A percentile compares a stretch with the other conserved stretches of the same genome.
These are phyloP conservation scores for Cyclina sinensis DNA, from an alignment of 1,140 invertebrate species.

Conservation along the genomic window DNA sequence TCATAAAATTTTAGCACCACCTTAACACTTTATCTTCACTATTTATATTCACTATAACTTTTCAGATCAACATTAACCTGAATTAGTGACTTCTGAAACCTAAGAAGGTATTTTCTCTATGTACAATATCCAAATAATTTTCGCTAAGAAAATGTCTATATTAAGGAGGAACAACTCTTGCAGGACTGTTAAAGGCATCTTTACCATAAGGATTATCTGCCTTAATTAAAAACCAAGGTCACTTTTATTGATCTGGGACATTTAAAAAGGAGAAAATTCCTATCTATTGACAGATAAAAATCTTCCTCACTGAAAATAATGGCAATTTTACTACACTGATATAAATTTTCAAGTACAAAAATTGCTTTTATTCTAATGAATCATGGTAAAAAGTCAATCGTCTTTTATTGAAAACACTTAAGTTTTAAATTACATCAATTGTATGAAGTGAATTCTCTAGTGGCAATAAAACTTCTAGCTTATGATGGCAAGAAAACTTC, in stretches of 20 bases:
- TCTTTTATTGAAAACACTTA: not conserved
- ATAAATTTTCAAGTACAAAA: not conserved
- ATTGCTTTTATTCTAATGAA: not conserved
- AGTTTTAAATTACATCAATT: not conserved
- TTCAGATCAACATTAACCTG: too few species aligned
- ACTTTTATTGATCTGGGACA: not conserved
- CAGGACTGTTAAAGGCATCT: not conserved
- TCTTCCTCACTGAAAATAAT: not conserved
- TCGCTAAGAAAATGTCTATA: too few species aligned
- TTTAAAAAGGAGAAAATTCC: not conserved
- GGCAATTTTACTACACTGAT: not conserved
- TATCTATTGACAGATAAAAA: not conserved
- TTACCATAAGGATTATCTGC: not conserved
- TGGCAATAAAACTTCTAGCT: not conserved
- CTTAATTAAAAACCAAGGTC: not conserved
- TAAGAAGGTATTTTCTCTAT: too few species aligned
- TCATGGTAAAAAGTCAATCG: not conserved
- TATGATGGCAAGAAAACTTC: not conserved
- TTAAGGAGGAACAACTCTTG: not conserved
- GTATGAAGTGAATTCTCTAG: slow-evolving; percentile 3
- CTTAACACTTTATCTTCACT: too few species aligned
- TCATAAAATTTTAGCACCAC: too few species aligned
- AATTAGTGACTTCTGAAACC: too few species aligned
- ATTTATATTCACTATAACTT: too few species aligned
- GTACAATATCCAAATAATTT: too few species aligned